phyloP scores from a whole-genome alignment of 1,140 invertebrate species.

The Daktulosphaira vitifoliae region DNA sequence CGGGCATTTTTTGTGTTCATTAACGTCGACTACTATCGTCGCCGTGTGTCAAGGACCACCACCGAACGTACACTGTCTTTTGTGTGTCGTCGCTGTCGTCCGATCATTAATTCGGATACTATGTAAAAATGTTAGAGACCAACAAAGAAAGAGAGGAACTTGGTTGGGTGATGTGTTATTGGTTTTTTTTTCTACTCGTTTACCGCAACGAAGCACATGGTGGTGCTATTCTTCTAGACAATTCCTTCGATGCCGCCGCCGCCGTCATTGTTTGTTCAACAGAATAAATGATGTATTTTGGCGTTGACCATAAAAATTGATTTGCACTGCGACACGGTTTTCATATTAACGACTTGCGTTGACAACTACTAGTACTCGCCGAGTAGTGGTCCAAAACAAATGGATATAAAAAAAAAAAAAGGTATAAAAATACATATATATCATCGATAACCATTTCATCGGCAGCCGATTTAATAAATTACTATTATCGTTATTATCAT shows the following conservation, averaged over 20 bases:
- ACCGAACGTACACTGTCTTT: background rate
- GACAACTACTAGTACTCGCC: no score
- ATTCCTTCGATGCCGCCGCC: no score
- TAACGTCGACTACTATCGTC: background rate
- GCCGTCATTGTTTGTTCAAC: conserved; percentile 15
- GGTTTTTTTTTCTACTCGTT: no score
- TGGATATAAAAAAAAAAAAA: no score
- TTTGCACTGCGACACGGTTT: conserved; percentile 23
- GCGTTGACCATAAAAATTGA: conserved; percentile 28
- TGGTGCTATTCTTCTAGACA: no score
- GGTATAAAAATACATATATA: no score
- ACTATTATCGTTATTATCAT: background rate
- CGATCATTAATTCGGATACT: background rate
- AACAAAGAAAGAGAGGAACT: no score
- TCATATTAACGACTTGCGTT: conserved; percentile 21
- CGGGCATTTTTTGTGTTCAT: conserved; percentile 3
- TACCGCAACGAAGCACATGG: no score
- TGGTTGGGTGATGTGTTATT: no score
- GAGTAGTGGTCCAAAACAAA: no score
- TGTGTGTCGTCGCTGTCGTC: background rate
- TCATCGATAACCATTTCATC: conserved; percentile 7
- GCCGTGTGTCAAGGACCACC: background rate
- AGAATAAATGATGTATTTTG: conserved; percentile 29
- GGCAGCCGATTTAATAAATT: background rate
- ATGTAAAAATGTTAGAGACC: no score